Percentiles rank a stretch among this genome's conserved stretches.
phyloP scores from a whole-genome alignment of 1,140 invertebrate genomes.

The Pissodes strobi region DNA sequence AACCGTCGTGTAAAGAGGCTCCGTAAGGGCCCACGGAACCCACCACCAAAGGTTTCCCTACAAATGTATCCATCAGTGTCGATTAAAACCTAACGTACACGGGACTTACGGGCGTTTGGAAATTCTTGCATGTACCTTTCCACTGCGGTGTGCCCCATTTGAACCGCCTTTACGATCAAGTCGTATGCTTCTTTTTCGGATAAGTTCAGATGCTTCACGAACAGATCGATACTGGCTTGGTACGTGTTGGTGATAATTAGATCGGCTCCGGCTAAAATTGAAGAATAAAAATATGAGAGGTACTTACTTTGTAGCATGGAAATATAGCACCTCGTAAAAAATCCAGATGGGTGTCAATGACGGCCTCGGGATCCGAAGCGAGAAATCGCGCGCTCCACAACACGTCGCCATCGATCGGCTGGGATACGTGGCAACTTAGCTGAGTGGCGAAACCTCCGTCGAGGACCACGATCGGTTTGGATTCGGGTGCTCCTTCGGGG shows the following conservation, averaged over 20 bases:
- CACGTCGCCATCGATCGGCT: conserved; percentile 73
- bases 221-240: conserved; percentile 81
- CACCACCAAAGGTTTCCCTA: conserved; percentile 64
- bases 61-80: conserved; percentile 1
- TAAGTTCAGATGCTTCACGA: conserved; percentile 70
- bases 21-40: conserved; percentile 92
- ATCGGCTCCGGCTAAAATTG: conserved; percentile 74
- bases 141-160: conserved; percentile 68
- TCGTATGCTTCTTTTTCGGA: conserved; percentile 65
- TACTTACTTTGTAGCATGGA: not conserved
- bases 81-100: not conserved
- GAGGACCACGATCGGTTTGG: conserved; percentile 61
- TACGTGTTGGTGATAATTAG: conserved; percentile 87
- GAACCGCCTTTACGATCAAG: conserved; percentile 72
- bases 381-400: conserved; percentile 83
- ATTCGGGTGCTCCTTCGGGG: not conserved
- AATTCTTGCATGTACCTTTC: conserved; percentile 63
- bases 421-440: conserved; percentile 69
- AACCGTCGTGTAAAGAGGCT: conserved; percentile 82
- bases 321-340: conserved; percentile 65
- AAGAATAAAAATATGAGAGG: not conserved
- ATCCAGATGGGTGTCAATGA: conserved; percentile 76
- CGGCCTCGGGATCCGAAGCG: conserved; percentile 69
- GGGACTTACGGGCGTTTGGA: conserved; percentile 41
- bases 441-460: conserved; percentile 82